Evolutionary conservation across 2,888 invertebrate genomes (phyloP), one percentile per base, ranked within the genome.

Genomic region (Ischnura elegans): DNA sequence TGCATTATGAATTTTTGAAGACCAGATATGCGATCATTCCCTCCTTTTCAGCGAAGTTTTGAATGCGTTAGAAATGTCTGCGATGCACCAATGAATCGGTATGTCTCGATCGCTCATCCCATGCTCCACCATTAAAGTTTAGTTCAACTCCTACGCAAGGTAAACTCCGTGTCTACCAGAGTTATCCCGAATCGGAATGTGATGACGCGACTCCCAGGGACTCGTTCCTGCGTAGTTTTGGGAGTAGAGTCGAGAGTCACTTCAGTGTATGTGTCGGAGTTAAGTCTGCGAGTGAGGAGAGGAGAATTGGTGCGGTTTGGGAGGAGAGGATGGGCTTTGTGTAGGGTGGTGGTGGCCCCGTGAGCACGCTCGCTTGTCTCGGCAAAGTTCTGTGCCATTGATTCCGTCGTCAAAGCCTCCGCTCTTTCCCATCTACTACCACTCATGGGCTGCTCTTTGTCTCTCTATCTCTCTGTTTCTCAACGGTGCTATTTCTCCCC

Each of bases 311-410:
- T 61, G 5, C 55, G 42, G 61, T 61, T 47, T 55, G 66, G 36
- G 76, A 76, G 29, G 36, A n/a, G 10, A 2, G 45, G 46, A 10
- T 5, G 6, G 43, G 36, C 29, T n/a, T 36, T 42, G 21, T 10
- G 43, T 36, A 19, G 36, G 46, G 21, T 4, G 86, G 43, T 25
- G n/a, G 61, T 16, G 90, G 21, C 61, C 19, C 43, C 43, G 55
- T 6, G 61, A 61, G 55, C 90, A 25, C 43, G 61, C 66, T 90
- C 90, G 42, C 90, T 90, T 90, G 55, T 87, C 29, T 87, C 51
- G 55, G n/a, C 45, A 90, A 90, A 90, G 66, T 90, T 90, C n/a
- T 13, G 87, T 21, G 51, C 29, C 61, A 61, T 61, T 21, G 43
- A 90, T 61, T 61, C 42, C 43, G 51, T 61, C 42, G 36, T 42